phyloP scores from a whole-genome alignment of 35 echinoderm and acorn worm genomes.

The Antedon bifida region DNA sequence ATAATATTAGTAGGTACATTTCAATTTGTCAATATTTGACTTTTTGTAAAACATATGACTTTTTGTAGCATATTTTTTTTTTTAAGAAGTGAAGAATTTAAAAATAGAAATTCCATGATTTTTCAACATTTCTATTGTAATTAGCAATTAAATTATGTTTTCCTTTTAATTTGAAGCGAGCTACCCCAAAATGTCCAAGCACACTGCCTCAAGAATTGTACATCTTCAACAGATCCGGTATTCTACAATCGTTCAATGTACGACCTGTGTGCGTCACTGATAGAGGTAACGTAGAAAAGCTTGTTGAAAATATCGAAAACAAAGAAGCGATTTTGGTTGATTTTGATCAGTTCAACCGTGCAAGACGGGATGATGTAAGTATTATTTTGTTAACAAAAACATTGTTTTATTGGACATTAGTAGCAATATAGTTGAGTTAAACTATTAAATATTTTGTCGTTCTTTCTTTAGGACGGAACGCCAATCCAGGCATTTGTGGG shows the following conservation, averaged over 20 bases:
- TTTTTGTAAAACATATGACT: no score
- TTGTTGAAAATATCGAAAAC: slow-evolving; percentile 48
- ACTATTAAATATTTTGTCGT: background rate
- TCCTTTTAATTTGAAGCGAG: slow-evolving; percentile 23
- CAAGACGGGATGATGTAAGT: slow-evolving; percentile 74
- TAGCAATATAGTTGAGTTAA: background rate
- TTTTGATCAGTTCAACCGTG: slow-evolving; percentile 54
- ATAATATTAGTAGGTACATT: no score
- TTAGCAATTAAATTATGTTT: background rate
- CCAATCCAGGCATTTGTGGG: slow-evolving; percentile 79
- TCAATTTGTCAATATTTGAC: no score
- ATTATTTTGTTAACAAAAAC: slow-evolving; percentile 1
- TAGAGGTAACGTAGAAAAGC: slow-evolving; percentile 16
- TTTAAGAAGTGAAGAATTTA: no score
- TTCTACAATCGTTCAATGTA: slow-evolving; percentile 77
- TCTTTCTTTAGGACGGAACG: slow-evolving; percentile 45
- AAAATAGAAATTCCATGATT: no score
- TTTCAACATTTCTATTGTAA: no score
- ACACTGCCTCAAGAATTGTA: slow-evolving; percentile 92
- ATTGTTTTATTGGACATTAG: background rate
- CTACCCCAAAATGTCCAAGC: slow-evolving; percentile 87
- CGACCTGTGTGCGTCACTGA: slow-evolving; percentile 49
- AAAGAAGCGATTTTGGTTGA: slow-evolving; percentile 60
- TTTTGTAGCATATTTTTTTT: no score
- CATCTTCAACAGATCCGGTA: slow-evolving; percentile 62